Base-by-base conservation (phyloP, 2,113 vertebrate genomes). In the Forbesichthys papilliferus region DNA sequence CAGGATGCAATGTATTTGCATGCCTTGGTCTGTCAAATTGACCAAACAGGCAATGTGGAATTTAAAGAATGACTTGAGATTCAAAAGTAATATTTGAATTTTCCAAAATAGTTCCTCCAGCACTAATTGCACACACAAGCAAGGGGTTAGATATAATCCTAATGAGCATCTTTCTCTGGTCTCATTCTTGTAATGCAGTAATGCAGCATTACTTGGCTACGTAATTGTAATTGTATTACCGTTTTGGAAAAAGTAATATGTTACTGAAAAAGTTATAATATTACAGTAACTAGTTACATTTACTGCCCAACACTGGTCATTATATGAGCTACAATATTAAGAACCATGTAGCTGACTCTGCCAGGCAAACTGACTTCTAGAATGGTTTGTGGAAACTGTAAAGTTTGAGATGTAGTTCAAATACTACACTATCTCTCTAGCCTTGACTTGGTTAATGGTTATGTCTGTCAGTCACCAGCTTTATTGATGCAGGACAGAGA, bases 381-480 rank as follows among this genome's bases (percentile, higher is more conserved):
- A 69, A 13, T 42, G 18, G 33, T 14, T 12, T 48, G 42, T 62
- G 7, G 59, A 61, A 69, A 33, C 70, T 16, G 57, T 34, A 18
- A 36, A 60, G 53, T 68, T 73, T 73, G 49, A 66, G 71, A 55
- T 73, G 48, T 63, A 20, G 27, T 62, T 67, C 36, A 80, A 79
- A 77, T 82, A 83, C 77, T 81, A 78, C n/a, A 80, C 78, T 53
- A 47, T 73, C 81, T 78, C 58, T 69, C 0, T 3, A 53, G 36
- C 84, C 74, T 87, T 80, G 74, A 63, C 77, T 77, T 69, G 54
- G 84, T 84, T 89, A 87, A 88, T 88, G 75, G 46, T 88, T 87
- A 84, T 64, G 27, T 69, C 13, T 49, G 61, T 61, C 52, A 33
- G 63, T 65, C 74, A 67, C 61, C 52, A 61, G 63, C 65, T 74